phyloP scores from a whole-genome alignment of 1,140 invertebrate species.

The Drosophila murphyi region DNA sequence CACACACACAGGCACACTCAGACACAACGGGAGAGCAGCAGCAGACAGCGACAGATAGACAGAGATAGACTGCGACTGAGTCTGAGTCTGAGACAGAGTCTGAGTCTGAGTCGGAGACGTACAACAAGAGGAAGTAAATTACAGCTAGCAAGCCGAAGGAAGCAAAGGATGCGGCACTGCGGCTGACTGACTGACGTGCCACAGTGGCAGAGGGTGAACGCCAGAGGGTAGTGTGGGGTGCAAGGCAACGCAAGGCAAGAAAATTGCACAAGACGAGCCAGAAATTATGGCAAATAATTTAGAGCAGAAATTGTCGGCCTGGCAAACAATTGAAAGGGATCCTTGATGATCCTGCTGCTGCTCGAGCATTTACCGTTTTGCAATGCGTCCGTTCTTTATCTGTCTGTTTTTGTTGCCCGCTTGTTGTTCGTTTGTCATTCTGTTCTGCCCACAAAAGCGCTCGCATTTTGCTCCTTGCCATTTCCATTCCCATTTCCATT shows the following conservation, averaged over 20 bases:
- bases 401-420: conserved; percentile 20
- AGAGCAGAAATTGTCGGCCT: conserved; percentile 74
- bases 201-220: conserved; percentile 20
- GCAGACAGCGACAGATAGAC: conserved; percentile 23
- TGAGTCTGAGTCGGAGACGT: conserved; percentile 39
- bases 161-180: conserved; percentile 62
- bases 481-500: not conserved
- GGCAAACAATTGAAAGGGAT: conserved; percentile 61
- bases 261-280: conserved; percentile 52
- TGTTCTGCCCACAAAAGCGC: conserved; percentile 51
- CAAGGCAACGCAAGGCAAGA: conserved; percentile 9
- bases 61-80: conserved; percentile 9
- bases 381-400: conserved; percentile 22
- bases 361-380: conserved; percentile 11
- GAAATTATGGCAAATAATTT: conserved; percentile 84
- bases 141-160: conserved; percentile 54
- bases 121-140: conserved; percentile 75
- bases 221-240: conserved; percentile 10
- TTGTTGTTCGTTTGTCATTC: conserved; percentile 73
- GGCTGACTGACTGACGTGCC: conserved; percentile 42
- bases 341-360: conserved; percentile 38
- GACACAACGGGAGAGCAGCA: conserved; percentile 36
- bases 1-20: conserved; percentile 13
- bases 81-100: conserved; percentile 1
- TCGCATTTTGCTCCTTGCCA: conserved; percentile 15